Evolutionary conservation across 2,113 vertebrate genomes (phyloP).

Genomic region (Pelusios castaneus): DNA sequence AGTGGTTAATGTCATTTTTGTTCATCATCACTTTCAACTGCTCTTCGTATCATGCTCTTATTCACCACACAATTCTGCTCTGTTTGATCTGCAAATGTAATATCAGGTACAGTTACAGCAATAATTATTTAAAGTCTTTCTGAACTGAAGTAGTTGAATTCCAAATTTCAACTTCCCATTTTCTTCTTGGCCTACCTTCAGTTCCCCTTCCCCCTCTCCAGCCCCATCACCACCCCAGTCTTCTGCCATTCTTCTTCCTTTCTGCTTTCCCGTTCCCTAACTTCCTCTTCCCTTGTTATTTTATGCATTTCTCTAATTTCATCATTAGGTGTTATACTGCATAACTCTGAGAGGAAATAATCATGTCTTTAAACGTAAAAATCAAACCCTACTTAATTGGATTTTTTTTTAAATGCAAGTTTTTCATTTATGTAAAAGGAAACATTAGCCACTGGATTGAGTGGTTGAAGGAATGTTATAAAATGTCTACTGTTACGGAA

Average conservation of each 20-base stretch:
- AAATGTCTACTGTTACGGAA: neutral
- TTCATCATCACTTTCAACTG: neutral
- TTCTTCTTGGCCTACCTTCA: neutral
- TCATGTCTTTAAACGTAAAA: neutral
- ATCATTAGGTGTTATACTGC: neutral
- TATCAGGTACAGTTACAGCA: neutral
- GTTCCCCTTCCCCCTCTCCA: too few relatives aligned
- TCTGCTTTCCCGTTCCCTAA: neutral
- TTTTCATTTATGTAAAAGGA: neutral
- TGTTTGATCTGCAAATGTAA: neutral
- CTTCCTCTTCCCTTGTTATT: neutral
- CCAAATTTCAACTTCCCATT: neutral
- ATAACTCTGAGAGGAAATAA: neutral
- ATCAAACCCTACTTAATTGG: neutral
- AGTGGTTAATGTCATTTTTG: neutral
- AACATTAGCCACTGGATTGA: neutral
- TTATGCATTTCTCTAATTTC: neutral
- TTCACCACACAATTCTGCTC: neutral
- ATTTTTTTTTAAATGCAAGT: neutral
- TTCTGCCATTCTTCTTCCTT: neutral
- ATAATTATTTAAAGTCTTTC: neutral
- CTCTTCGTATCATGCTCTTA: neutral
- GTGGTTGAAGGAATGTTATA: neutral
- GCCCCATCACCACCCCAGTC: neutral
- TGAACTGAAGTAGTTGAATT: neutral